phyloP scores from a whole-genome alignment of 2,888 invertebrate species.

The Steinernema scapterisci region DNA sequence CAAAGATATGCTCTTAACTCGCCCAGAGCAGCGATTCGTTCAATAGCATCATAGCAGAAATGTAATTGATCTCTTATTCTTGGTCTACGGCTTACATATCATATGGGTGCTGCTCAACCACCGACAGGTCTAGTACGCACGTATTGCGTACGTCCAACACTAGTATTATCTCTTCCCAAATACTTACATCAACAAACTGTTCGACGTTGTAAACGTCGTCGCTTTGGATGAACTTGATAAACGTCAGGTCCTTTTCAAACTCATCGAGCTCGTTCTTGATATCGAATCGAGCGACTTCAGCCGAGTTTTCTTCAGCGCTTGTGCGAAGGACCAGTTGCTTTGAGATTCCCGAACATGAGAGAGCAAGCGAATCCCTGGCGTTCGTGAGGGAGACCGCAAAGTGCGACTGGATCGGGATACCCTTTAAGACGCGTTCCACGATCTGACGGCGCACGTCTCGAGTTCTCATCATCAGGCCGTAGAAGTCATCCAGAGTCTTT shows the following conservation, averaged over 20 bases:
- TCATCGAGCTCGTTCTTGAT: slow-evolving; percentile 62
- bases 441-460: slow-evolving; percentile 65
- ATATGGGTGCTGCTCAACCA: no score
- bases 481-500: slow-evolving; percentile 64
- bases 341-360: slow-evolving; percentile 45
- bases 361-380: slow-evolving; percentile 61
- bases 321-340: background rate
- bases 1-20: no score
- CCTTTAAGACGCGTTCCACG: slow-evolving; percentile 66
- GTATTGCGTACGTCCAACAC: background rate
- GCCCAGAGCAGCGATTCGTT: no score
- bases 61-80: no score
- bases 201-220: slow-evolving; percentile 67
- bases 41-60: no score
- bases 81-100: no score
- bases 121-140: no score
- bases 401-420: slow-evolving; percentile 65
- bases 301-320: slow-evolving; percentile 26
- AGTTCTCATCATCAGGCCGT: slow-evolving; percentile 66
- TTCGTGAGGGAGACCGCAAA: slow-evolving; percentile 64
- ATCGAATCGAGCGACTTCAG: slow-evolving; percentile 52
- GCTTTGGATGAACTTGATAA: slow-evolving; percentile 63
- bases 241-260: slow-evolving; percentile 64
- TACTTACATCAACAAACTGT: slow-evolving; percentile 62
- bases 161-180: no score